These are phyloP conservation scores for Tetrax tetrax DNA, from an alignment of 2,113 vertebrate species.

Conservation along the genomic window DNA sequence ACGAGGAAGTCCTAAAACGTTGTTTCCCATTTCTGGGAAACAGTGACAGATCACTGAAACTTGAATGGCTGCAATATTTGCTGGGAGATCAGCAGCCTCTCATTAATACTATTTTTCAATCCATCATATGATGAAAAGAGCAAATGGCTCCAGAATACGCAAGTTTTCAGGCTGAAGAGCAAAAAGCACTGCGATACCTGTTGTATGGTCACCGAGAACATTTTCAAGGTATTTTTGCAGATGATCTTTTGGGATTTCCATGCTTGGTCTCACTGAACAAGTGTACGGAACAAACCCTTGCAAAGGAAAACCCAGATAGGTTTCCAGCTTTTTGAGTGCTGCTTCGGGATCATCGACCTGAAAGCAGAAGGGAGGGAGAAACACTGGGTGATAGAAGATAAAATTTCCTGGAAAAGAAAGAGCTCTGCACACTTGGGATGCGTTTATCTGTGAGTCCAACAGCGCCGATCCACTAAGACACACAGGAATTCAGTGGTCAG, in stretches of 20 bases:
- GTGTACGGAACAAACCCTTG: constrained; percentile 58
- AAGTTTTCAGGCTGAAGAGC: neutral
- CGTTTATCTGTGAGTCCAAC: neutral
- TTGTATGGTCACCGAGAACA: constrained; percentile 41
- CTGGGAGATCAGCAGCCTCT: neutral
- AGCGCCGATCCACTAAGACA: neutral
- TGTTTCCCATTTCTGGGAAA: neutral
- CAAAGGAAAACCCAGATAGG: constrained; percentile 74
- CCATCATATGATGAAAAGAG: neutral
- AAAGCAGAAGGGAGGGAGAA: neutral
- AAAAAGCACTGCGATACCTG: constrained; percentile 64
- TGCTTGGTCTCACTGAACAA: constrained; percentile 45
- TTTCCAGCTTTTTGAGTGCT: constrained; percentile 79
- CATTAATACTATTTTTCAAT: neutral
- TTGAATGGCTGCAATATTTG: neutral
- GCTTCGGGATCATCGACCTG: constrained; percentile 74
- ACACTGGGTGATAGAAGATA: neutral
- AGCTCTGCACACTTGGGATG: neutral
- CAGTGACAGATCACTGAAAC: neutral
- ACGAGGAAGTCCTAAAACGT: neutral
- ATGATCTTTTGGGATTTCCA: constrained; percentile 71
- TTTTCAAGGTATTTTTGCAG: constrained; percentile 77
- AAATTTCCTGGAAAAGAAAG: neutral
- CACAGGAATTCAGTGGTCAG: neutral
- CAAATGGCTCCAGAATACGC: neutral